Conservation (phyloP, 2,113 vertebrate genomes). For the Nothocercus julius region DNA sequence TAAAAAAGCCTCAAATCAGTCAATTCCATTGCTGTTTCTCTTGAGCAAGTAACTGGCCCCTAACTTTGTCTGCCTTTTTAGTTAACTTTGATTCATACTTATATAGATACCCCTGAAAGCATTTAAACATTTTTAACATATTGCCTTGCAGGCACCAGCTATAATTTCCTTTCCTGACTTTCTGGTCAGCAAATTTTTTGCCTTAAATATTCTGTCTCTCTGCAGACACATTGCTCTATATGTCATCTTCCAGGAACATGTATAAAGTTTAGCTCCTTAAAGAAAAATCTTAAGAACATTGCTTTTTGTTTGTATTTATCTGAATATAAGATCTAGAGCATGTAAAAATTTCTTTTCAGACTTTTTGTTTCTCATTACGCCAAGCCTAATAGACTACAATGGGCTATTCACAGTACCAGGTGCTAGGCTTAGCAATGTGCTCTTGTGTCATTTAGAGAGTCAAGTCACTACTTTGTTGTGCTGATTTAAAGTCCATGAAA, state of each 20-base stretch:
- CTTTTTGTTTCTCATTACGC: neutral
- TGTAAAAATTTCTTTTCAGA: neutral
- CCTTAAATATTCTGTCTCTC: neutral
- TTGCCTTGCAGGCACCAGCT: neutral
- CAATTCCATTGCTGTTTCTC: neutral
- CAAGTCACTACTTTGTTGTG: neutral
- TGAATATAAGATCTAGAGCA: neutral
- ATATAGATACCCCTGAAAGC: neutral
- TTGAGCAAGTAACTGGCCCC: neutral
- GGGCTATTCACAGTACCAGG: no score
- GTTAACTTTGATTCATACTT: neutral
- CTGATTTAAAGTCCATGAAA: neutral
- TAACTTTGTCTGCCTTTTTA: neutral
- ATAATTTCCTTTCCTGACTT: neutral
- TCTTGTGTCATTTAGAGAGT: neutral
- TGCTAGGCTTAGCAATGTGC: neutral
- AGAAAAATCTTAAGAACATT: neutral
- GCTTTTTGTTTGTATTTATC: neutral
- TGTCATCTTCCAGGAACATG: neutral
- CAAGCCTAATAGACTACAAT: neutral
- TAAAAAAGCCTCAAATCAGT: neutral
- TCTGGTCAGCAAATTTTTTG: neutral
- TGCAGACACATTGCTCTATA: neutral
- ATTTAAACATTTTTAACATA: neutral
- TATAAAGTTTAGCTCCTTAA: neutral